Percentiles rank a stretch among this genome's conserved stretches.
Evolutionary conservation across 2,797 vertebrate species (phyloP).

Genomic region (Neomorphus geoffroyi): DNA sequence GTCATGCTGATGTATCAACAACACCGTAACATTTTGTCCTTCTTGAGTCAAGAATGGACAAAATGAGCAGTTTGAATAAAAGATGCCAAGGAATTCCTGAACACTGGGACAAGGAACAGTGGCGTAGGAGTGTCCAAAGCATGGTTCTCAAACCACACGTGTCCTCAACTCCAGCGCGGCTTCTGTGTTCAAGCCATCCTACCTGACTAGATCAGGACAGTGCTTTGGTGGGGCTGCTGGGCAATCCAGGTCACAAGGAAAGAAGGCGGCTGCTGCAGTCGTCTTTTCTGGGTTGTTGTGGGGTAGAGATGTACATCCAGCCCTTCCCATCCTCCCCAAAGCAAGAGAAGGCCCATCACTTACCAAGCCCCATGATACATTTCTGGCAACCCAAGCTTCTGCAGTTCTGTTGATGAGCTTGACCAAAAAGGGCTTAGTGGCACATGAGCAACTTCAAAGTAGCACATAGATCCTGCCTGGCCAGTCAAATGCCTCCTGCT

Average conservation of each 20-base stretch:
- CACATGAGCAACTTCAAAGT: background rate
- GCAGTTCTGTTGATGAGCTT: background rate
- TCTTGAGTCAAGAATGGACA: background rate
- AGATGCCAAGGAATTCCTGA: background rate
- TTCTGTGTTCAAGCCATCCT: background rate
- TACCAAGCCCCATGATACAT: background rate
- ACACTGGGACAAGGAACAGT: background rate
- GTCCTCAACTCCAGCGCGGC: accelerated
- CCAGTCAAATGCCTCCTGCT: background rate
- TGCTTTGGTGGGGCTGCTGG: background rate
- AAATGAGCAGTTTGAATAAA: background rate
- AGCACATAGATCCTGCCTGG: background rate
- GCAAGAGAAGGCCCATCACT: background rate
- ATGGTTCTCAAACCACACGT: background rate
- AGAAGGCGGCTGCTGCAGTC: background rate
- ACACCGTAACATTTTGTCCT: background rate
- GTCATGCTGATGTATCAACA: background rate
- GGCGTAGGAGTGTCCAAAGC: accelerated
- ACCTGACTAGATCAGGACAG: background rate
- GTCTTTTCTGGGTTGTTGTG: background rate
- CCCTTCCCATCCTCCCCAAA: background rate
- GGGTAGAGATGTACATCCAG: background rate
- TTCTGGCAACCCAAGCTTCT: background rate
- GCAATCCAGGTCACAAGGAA: background rate
- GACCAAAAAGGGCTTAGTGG: background rate